These are phyloP conservation scores for Tetramorium parvispinum DNA, from an alignment of 1,140 invertebrate genomes.

Conservation along the genomic window DNA sequence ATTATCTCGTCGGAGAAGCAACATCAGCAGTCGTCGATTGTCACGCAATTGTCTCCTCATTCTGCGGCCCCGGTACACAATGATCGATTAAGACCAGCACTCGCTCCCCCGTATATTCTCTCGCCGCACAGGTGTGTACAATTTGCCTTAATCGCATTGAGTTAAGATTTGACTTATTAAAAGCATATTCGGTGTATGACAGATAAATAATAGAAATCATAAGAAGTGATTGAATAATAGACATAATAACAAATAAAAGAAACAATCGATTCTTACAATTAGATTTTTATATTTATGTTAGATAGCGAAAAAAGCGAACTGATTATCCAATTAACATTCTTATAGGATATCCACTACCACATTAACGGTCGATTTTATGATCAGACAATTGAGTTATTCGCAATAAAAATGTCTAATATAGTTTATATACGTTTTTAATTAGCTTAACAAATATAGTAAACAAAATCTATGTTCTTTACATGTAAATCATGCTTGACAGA, in stretches of 20 bases:
- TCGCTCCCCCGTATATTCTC: conserved; percentile 67
- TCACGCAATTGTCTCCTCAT: conserved; percentile 78
- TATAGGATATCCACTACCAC: not conserved
- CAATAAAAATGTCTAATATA: not conserved
- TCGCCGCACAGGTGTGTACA: conserved; percentile 78
- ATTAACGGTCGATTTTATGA: not conserved
- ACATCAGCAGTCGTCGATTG: conserved; percentile 78
- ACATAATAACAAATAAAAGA: not conserved
- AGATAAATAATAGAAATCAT: not conserved
- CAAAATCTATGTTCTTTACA: not conserved
- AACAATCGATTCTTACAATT: not conserved
- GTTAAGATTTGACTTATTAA: not conserved
- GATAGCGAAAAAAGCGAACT: not conserved
- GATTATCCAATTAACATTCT: not conserved
- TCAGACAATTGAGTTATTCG: not conserved
- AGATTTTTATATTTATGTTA: not conserved
- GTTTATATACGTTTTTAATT: not conserved
- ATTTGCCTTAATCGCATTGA: not conserved
- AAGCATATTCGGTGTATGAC: not conserved
- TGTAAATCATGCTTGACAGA: not conserved
- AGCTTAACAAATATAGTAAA: not conserved
- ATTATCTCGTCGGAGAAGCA: conserved; percentile 78
- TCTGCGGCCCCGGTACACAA: conserved; percentile 75
- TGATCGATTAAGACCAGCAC: conserved; percentile 75
- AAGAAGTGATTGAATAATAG: not conserved